Evolutionary conservation across 2,888 invertebrate species (phyloP), one percentile per base, ranked within the genome.

Genomic region (Macrostomum cliftonense): DNA sequence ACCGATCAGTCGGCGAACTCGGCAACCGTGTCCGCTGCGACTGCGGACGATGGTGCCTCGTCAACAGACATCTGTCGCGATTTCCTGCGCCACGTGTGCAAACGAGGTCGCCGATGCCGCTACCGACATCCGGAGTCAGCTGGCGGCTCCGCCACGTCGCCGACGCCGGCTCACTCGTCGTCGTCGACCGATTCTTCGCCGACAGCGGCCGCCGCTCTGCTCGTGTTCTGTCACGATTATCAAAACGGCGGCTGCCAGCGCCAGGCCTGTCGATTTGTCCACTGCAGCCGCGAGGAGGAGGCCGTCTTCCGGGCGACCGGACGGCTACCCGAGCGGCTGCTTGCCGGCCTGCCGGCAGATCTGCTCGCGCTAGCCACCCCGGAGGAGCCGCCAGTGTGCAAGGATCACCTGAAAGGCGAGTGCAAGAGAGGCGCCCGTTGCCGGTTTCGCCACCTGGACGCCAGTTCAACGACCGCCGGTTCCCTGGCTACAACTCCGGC

Each of bases 201-300:
- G 9, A 28, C 28, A 7, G 64, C 67, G 46, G 62, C 64, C 7
- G 64, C 65, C 44, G 66, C 67, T 46, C 60, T 66, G 47, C 62
- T 63, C 51, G 68, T 71, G 39, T 76, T 76, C 61, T 76, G 76
- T 60, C 75, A 75, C 60, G 76, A 76, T 59, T 76, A 65, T 57
- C 83, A 83, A 68, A 83, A 83, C 64, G 77, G 77, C 42, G 76
- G 78, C 53, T 83, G 83, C 62, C 74, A 76, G n/a, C 75, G 83
- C 58, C 74, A 76, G 4, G 78, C 78, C 51, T 83, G 82, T 61
- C 78, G 78, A 60, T 83, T 82, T 64, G 74, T 82, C 42, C 83
- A 84, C 66, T 82, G 82, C 60, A 76, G 78, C 1, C 74, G 79
- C 16, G 78, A 79, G 60, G 80, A 80, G 58, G 82, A 83, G 63